These are phyloP conservation scores for Philotrypesis tridentata DNA, from an alignment of 1,140 invertebrate genomes.

Conservation along the genomic window DNA sequence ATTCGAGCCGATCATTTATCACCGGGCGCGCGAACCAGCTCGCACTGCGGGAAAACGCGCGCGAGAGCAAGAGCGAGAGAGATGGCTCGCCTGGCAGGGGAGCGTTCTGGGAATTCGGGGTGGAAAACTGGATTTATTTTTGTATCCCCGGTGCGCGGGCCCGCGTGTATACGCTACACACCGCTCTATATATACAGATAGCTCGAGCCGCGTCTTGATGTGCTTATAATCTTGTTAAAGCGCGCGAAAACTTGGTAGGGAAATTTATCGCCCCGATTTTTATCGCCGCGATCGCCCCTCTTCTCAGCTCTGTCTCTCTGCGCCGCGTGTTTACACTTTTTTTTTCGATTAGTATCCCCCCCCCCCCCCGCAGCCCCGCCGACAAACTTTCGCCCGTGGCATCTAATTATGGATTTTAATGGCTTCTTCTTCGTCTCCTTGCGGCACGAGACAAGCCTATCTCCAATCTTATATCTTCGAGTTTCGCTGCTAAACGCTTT, in stretches of 20 bases:
- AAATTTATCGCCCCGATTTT: slow-evolving; percentile 28
- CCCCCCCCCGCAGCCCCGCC: too few species aligned
- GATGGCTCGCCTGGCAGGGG: not conserved
- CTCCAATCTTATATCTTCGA: not conserved
- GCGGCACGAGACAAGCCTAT: too few species aligned
- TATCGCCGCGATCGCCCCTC: too few species aligned
- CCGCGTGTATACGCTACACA: too few species aligned
- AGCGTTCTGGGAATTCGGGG: slow-evolving; percentile 26
- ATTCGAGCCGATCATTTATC: slow-evolving; percentile 46
- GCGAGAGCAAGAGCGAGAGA: not conserved
- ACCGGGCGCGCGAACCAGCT: not conserved
- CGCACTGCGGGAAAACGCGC: not conserved
- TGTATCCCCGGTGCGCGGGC: not conserved
- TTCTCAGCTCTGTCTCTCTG: too few species aligned
- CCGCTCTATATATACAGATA: not conserved
- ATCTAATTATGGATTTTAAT: not conserved
- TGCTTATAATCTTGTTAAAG: slow-evolving; percentile 34
- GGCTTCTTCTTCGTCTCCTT: not conserved
- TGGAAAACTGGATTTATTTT: slow-evolving; percentile 25
- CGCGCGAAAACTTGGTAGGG: slow-evolving; percentile 12
- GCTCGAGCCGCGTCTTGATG: not conserved
- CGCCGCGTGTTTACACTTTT: not conserved
- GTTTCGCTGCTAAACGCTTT: not conserved
- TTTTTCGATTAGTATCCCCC: slow-evolving; percentile 6
- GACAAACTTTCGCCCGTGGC: not conserved